These are phyloP conservation scores for Tenebrosternarchus preto DNA, from an alignment of 2,113 vertebrate genomes.

Conservation along the genomic window DNA sequence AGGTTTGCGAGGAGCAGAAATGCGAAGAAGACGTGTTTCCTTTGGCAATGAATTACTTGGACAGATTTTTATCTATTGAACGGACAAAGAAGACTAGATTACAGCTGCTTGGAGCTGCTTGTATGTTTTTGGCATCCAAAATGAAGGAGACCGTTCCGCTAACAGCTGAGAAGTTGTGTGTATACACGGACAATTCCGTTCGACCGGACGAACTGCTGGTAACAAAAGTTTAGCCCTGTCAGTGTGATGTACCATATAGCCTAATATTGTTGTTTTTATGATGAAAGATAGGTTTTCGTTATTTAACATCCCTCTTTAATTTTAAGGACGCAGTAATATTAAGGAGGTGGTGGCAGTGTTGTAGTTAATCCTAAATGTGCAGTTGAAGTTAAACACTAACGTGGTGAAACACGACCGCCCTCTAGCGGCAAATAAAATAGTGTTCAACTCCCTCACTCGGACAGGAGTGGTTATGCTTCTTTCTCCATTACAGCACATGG, in stretches of 20 bases:
- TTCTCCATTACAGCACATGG: constrained; percentile 86
- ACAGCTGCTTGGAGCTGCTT: constrained; percentile 92
- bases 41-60: constrained; percentile 98
- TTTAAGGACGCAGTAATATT: no score
- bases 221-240: constrained; percentile 59
- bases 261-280: no score
- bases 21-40: constrained; percentile 98
- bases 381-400: constrained; percentile 5
- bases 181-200: constrained; percentile 97
- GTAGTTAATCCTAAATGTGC: neutral
- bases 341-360: no score
- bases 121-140: constrained; percentile 98
- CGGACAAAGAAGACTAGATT: constrained; percentile 88
- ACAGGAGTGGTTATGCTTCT: constrained; percentile 27
- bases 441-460: neutral
- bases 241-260: no score
- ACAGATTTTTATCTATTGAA: constrained; percentile 94
- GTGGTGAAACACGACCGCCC: constrained; percentile 22
- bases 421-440: constrained; percentile 52
- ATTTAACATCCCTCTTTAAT: no score
- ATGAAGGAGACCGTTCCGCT: constrained; percentile 98
- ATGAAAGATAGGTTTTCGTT: no score
- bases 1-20: constrained; percentile 98
- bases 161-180: constrained; percentile 94
- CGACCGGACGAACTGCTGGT: constrained; percentile 91